Evolutionary conservation across 2,113 vertebrate species (phyloP).

Genomic region (Laterallus jamaicensis): DNA sequence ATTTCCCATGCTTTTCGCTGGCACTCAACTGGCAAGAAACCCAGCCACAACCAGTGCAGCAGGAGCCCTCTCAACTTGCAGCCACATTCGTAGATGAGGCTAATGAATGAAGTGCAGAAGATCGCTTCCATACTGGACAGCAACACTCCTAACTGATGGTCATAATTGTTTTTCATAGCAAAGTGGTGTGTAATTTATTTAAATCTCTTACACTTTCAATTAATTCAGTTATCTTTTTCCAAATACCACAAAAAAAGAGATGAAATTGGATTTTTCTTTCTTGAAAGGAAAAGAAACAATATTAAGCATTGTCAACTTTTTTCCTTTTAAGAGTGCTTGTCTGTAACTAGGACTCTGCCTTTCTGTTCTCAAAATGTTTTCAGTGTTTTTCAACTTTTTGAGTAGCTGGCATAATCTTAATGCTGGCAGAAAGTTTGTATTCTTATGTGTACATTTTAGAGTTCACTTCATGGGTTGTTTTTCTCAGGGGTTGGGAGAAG

Average conservation of each 20-base stretch:
- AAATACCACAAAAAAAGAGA: not conserved
- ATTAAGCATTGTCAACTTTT: not conserved
- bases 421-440: not conserved
- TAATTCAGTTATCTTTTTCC: not conserved
- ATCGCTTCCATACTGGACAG: not conserved
- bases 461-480: not conserved
- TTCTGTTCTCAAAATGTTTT: not conserved
- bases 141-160: not conserved
- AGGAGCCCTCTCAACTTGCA: not conserved
- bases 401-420: not conserved
- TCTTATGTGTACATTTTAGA: not conserved
- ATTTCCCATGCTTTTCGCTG: not conserved
- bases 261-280: not conserved
- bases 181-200: not conserved
- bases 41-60: not conserved
- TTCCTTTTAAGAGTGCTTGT: not conserved
- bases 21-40: not conserved
- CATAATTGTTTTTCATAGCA: not conserved
- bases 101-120: not conserved
- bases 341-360: not conserved
- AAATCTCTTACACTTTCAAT: not conserved
- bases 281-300: not conserved
- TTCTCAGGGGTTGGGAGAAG: fast-evolving
- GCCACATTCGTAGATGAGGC: not conserved
- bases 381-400: not conserved